phyloP scores from a whole-genome alignment of 1,140 invertebrate species.

The Leptestheria dahalacensis region DNA sequence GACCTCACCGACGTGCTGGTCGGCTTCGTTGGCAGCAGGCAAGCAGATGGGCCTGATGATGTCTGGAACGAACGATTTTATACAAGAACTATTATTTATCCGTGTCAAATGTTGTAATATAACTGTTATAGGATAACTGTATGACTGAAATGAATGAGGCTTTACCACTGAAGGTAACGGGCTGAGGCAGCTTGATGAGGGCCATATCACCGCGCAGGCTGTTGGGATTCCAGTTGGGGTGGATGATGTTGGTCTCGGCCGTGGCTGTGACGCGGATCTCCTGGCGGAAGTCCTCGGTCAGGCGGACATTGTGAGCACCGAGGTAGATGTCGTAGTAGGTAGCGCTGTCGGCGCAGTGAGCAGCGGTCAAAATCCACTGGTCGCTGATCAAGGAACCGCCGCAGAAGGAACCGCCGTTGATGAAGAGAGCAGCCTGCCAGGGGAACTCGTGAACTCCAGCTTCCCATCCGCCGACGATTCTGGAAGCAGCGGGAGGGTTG shows the following conservation, averaged over 20 bases:
- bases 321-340: constrained; percentile 1
- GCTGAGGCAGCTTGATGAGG: constrained; percentile 32
- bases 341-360: constrained; percentile 30
- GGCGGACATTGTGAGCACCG: constrained; percentile 10
- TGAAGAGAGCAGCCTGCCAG: constrained; percentile 32
- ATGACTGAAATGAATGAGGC: neutral
- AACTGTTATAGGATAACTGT: too few relatives aligned
- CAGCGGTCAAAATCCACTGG: constrained; percentile 36
- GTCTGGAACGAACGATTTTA: constrained; percentile 26
- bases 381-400: constrained; percentile 35
- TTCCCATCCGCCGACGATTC: constrained; percentile 23
- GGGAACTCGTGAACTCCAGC: constrained; percentile 28
- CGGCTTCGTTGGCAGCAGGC: constrained; percentile 27
- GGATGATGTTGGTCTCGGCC: constrained; percentile 28
- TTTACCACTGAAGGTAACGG: constrained; percentile 26
- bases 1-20: constrained; percentile 28
- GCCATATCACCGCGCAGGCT: constrained; percentile 37
- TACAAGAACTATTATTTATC: neutral
- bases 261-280: constrained; percentile 18
- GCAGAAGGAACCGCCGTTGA: constrained; percentile 29
- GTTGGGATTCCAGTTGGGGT: constrained; percentile 31
- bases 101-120: neutral
- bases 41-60: constrained; percentile 31
- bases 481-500: neutral
- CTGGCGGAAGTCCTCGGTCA: constrained; percentile 9